phyloP scores from a whole-genome alignment of 1,140 invertebrate species.

The Argopecten irradians region DNA sequence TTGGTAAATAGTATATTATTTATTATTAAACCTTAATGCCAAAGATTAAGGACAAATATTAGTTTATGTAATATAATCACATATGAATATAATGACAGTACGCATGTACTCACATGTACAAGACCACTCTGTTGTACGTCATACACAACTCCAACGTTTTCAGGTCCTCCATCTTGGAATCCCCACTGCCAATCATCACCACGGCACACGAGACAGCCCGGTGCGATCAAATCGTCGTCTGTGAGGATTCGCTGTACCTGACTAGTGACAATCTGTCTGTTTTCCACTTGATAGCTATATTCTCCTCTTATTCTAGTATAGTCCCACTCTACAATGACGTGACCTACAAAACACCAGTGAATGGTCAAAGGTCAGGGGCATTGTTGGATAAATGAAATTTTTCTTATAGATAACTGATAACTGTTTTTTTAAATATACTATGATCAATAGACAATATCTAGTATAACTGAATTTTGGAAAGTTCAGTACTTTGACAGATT shows the following conservation, averaged over 20 bases:
- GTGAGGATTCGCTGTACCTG: neutral
- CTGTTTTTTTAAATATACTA: too few relatives aligned
- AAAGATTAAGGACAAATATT: too few relatives aligned
- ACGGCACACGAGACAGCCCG: conserved; percentile 27
- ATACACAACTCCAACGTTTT: conserved; percentile 33
- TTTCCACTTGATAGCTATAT: neutral
- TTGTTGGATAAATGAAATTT: neutral
- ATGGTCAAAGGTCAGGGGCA: neutral
- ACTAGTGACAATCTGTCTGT: neutral
- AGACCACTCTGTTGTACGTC: neutral
- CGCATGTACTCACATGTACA: conserved; percentile 5
- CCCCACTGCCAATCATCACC: conserved; percentile 28
- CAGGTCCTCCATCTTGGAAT: conserved; percentile 28
- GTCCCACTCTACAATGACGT: neutral
- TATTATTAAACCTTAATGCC: too few relatives aligned
- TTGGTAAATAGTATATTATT: too few relatives aligned
- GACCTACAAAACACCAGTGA: neutral
- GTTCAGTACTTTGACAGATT: neutral
- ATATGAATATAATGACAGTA: neutral
- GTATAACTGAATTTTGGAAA: neutral
- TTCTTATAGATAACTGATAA: conserved; percentile 1
- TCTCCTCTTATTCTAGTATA: neutral
- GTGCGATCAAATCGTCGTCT: neutral
- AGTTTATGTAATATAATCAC: too few relatives aligned
- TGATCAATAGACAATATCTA: neutral